Base-by-base conservation (phyloP, 2,113 vertebrate genomes). In the Grammomys dolichurus region DNA sequence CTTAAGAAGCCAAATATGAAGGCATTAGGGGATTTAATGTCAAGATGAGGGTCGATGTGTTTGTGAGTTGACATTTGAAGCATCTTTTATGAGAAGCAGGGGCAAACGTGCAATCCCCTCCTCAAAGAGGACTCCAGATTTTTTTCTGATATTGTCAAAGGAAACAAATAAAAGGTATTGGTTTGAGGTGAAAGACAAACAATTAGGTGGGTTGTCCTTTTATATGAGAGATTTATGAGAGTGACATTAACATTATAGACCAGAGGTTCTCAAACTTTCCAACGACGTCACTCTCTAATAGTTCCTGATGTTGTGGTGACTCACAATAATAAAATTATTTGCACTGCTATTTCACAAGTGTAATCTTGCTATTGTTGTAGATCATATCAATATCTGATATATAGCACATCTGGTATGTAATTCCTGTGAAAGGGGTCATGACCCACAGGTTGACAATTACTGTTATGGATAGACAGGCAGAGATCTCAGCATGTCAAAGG, bases 11-110 rank as follows among this genome's bases (percentile, higher is more conserved):
- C 63, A 81, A 85, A 94, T 87, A 70, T 14, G 58, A 92, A 95
- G 96, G 91, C 95, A 90, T 97, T 96, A 87, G 58, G 95, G 96
- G 89, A 95, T 72, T 95, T 72, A 91, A 2, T 46, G 93, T 97
- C 75, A 76, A 91, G 94, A 93, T 63, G 81, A 93, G 48, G 20
- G n/a, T 36, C 24, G 43, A 78, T 63, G 72, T 86, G 84, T 65
- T 86, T 87, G 77, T 73, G 84, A 40, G 43, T 13, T 95, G 94
- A 92, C 84, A 86, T 90, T 87, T 86, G 76, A 91, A 56, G 31
- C 89, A 81, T 63, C 89, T 63, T 69, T 36, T 72, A 72, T 7
- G 60, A 67, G 24, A 88, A 58, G 24, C 58, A 69, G 33, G 8
- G 54, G 17, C 24, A 76, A 89, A 86, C 17, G 70, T 5, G 75